phyloP scores from a whole-genome alignment of 2,113 vertebrate species.

The Nothobranchius kuhntae region DNA sequence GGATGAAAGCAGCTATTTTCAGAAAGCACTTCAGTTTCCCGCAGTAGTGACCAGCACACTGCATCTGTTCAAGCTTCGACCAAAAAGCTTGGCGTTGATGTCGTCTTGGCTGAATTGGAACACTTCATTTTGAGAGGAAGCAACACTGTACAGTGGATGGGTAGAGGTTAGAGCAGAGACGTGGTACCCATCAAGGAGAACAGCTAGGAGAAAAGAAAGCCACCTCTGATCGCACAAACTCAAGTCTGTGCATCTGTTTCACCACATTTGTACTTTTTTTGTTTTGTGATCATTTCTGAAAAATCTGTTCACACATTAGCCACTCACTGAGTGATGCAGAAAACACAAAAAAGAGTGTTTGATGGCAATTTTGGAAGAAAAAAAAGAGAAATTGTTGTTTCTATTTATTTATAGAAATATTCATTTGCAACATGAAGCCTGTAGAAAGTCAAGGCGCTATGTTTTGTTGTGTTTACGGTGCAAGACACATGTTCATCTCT shows the following conservation, averaged over 20 bases:
- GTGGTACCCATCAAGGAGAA: constrained; percentile 54
- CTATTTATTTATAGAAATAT: constrained; percentile 48
- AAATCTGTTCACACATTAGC: constrained; percentile 38
- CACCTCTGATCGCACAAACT: constrained; percentile 31
- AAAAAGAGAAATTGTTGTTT: constrained; percentile 20
- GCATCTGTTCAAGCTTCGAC: constrained; percentile 46
- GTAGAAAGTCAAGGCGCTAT: constrained; percentile 51
- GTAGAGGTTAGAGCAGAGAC: constrained; percentile 63
- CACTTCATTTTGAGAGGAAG: constrained; percentile 54
- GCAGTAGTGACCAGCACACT: constrained; percentile 77
- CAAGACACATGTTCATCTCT: constrained; percentile 58
- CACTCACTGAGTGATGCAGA: constrained; percentile 61
- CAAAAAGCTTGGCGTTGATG: constrained; percentile 31
- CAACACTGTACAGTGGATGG: constrained; percentile 69
- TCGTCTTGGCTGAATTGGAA: constrained; percentile 39
- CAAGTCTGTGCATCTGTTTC: constrained; percentile 20
- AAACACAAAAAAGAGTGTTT: constrained; percentile 49
- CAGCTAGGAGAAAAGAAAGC: constrained; percentile 55
- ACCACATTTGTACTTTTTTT: constrained; percentile 14
- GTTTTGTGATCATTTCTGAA: constrained; percentile 13
- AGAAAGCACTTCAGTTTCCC: constrained; percentile 31
- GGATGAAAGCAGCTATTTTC: constrained; percentile 52
- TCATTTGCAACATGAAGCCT: constrained; percentile 44
- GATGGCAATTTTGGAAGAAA: constrained; percentile 24
- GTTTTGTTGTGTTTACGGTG: constrained; percentile 41